Percentiles rank a stretch among this genome's conserved stretches.
phyloP scores from a whole-genome alignment of 1,140 invertebrate genomes.

The Drosophila arawakana region DNA sequence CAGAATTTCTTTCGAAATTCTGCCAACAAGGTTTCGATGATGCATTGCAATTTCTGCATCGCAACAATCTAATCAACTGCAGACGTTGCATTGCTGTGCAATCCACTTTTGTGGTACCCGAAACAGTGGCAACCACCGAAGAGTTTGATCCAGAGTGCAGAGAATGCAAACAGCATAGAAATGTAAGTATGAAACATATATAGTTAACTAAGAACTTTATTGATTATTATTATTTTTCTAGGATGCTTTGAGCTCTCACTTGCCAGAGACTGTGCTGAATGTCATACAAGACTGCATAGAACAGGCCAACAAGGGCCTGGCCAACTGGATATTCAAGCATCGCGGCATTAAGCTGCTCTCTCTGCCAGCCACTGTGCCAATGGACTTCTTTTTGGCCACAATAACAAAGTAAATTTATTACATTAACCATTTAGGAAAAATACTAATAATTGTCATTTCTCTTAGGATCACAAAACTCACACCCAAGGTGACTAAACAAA shows the following conservation, averaged over 20 bases:
- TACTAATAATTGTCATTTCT: background rate
- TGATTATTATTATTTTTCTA: constrained; percentile 77
- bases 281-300: constrained; percentile 96
- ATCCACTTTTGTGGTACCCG: constrained; percentile 91
- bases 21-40: constrained; percentile 99
- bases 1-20: constrained; percentile 96
- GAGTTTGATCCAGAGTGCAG: constrained; percentile 92
- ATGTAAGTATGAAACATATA: constrained; percentile 85
- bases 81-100: constrained; percentile 93
- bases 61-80: constrained; percentile 95
- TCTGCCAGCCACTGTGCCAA: constrained; percentile 93
- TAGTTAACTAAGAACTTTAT: background rate
- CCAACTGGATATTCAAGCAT: constrained; percentile 95
- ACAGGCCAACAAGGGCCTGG: constrained; percentile 94
- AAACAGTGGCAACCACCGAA: constrained; percentile 86
- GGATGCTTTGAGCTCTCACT: constrained; percentile 92
- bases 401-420: constrained; percentile 89
- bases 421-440: background rate
- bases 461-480: constrained; percentile 64
- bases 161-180: constrained; percentile 93
- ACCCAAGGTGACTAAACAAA: constrained; percentile 74
- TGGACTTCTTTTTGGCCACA: constrained; percentile 93
- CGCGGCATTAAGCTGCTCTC: constrained; percentile 91
- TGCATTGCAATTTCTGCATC: constrained; percentile 95
- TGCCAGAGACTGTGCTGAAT: constrained; percentile 92